A percentile compares a stretch with the other conserved stretches of the same genome.
Conservation (phyloP, 64 coral and sea anemone genomes). For the Astreopora myriophthalma region DNA sequence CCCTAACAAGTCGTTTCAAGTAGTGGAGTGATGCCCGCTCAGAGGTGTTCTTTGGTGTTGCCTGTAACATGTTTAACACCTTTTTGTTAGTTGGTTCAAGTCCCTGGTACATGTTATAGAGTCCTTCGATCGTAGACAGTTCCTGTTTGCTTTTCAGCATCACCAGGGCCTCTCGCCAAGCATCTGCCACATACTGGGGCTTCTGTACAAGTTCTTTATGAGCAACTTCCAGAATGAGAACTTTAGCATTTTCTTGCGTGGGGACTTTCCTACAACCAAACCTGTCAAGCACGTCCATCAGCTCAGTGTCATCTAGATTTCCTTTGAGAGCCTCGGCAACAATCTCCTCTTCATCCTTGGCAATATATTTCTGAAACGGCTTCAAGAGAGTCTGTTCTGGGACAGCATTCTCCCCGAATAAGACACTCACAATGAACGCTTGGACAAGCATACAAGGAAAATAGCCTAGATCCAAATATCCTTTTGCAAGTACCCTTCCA, state of each 20-base stretch:
- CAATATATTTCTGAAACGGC: background rate
- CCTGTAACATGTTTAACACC: background rate
- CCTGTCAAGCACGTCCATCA: background rate
- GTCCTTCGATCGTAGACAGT: background rate
- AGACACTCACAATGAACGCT: background rate
- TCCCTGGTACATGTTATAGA: background rate
- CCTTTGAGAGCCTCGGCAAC: background rate
- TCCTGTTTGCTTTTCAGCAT: background rate
- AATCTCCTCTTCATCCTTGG: conserved; percentile 12
- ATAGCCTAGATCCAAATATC: background rate
- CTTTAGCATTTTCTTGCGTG: background rate
- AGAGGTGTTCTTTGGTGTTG: background rate
- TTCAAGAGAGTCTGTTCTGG: conserved; percentile 1
- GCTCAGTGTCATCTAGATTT: background rate
- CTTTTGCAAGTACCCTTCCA: background rate
- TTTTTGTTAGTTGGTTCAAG: background rate
- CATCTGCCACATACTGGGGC: background rate
- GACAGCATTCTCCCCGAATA: background rate
- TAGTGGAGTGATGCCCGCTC: background rate
- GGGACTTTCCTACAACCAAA: conserved; percentile 11
- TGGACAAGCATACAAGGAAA: background rate
- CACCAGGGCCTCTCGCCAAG: background rate
- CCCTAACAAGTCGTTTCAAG: background rate
- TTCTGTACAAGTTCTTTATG: conserved; percentile 12
- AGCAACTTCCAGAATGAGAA: background rate